phyloP scores from a whole-genome alignment of 2,888 invertebrate species.

The Zootermopsis nevadensis region DNA sequence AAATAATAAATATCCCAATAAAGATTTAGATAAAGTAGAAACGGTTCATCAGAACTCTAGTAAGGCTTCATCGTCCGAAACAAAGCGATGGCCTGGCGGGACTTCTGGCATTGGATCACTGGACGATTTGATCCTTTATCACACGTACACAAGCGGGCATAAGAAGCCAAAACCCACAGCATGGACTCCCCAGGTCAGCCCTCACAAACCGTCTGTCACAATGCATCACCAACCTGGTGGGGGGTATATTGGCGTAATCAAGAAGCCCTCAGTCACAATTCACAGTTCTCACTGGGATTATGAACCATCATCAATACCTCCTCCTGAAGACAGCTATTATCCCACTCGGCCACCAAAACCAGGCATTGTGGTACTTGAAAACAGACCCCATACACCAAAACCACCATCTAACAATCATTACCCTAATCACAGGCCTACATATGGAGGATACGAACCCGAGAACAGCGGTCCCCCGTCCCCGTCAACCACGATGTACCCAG shows the following conservation, averaged over 20 bases:
- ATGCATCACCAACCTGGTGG: constrained; percentile 38
- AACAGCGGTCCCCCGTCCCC: constrained; percentile 36
- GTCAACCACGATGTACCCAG: constrained; percentile 38
- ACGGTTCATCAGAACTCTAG: not conserved
- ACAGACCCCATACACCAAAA: constrained; percentile 46
- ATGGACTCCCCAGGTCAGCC: not conserved
- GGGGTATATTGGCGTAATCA: constrained; percentile 37
- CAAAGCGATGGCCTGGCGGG: constrained; percentile 46
- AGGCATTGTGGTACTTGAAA: constrained; percentile 36
- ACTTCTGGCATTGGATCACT: constrained; percentile 35
- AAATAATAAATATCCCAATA: constrained; percentile 17
- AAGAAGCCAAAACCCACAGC: constrained; percentile 8
- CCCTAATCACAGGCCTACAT: constrained; percentile 11
- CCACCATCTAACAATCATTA: constrained; percentile 46
- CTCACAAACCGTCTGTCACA: constrained; percentile 23
- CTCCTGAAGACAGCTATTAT: constrained; percentile 34
- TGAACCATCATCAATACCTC: constrained; percentile 37
- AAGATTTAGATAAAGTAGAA: not conserved
- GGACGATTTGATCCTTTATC: constrained; percentile 48
- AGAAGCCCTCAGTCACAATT: constrained; percentile 44
- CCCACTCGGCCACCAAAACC: constrained; percentile 41
- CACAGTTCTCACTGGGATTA: constrained; percentile 50
- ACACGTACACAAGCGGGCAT: constrained; percentile 49
- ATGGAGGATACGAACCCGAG: not conserved
- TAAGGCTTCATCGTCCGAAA: not conserved